phyloP scores from a whole-genome alignment of 2,113 vertebrate species.

The Microcebus lehilahytsara region DNA sequence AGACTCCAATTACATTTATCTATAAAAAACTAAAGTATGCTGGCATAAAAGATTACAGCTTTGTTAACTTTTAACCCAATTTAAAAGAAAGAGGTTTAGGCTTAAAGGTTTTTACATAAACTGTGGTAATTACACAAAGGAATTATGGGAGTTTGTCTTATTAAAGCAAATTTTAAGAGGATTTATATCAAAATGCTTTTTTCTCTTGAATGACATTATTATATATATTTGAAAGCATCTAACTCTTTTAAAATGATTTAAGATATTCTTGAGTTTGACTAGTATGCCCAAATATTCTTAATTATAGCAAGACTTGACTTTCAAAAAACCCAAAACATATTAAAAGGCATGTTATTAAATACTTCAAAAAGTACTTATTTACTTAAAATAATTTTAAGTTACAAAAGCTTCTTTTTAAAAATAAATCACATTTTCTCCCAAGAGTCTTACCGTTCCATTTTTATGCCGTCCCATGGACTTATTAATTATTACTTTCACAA shows the following conservation, averaged over 20 bases:
- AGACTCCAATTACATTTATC: neutral
- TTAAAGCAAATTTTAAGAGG: slow-evolving; percentile 46
- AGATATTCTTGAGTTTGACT: slow-evolving; percentile 33
- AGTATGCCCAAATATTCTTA: slow-evolving; percentile 44
- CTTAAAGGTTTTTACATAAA: slow-evolving; percentile 55
- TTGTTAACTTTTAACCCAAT: slow-evolving; percentile 39
- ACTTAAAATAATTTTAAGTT: slow-evolving; percentile 36
- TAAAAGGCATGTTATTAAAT: slow-evolving; percentile 58
- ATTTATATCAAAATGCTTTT: slow-evolving; percentile 50
- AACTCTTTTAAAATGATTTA: slow-evolving; percentile 42
- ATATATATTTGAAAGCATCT: slow-evolving; percentile 42
- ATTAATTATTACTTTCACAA: slow-evolving; percentile 73
- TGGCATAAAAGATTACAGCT: neutral
- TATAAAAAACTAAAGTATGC: slow-evolving; percentile 27
- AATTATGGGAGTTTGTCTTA: slow-evolving; percentile 30
- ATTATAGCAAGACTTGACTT: slow-evolving; percentile 45
- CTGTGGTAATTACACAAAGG: slow-evolving; percentile 25
- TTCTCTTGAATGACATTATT: slow-evolving; percentile 30
- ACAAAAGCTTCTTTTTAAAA: slow-evolving; percentile 32
- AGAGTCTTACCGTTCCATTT: slow-evolving; percentile 74
- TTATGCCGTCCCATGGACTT: slow-evolving; percentile 76
- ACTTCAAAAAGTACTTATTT: slow-evolving; percentile 42
- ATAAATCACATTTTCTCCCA: slow-evolving; percentile 45
- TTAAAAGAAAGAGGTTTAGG: slow-evolving; percentile 48
- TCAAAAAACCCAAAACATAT: neutral